A percentile compares a stretch with the other conserved stretches of the same genome.
phyloP scores from a whole-genome alignment of 2,113 vertebrate genomes.

The Chlorodrepanis virens region DNA sequence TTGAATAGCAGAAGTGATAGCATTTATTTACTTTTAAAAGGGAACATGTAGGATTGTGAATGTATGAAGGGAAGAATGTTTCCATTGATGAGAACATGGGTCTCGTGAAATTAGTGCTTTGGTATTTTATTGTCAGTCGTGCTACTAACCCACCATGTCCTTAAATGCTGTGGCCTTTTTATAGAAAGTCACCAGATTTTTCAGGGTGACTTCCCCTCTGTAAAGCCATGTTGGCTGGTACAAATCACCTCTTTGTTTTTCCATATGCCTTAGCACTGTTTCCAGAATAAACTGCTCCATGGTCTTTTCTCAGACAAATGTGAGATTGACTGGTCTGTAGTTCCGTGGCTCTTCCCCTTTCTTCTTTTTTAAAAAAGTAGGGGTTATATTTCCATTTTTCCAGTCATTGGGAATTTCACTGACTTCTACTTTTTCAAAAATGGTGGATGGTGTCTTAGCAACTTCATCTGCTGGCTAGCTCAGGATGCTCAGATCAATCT shows the following conservation, averaged over 20 bases:
- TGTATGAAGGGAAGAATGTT: not conserved
- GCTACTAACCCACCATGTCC: not conserved
- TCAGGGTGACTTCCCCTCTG: not conserved
- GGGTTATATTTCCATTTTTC: not conserved
- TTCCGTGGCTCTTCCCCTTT: not conserved
- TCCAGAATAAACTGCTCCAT: not conserved
- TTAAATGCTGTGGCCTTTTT: not conserved
- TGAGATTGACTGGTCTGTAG: not conserved
- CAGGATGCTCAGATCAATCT: not conserved
- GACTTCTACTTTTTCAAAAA: not conserved
- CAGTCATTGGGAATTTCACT: not conserved
- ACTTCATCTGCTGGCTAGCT: not conserved
- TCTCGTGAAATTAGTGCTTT: not conserved
- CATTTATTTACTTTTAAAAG: not conserved
- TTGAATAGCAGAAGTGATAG: not conserved
- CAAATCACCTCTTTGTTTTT: not conserved
- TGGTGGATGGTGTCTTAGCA: not conserved
- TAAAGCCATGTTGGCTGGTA: not conserved
- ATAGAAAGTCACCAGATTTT: not conserved
- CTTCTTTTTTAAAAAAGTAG: not conserved
- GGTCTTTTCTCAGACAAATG: not conserved
- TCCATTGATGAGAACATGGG: not conserved
- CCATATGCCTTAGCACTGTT: not conserved
- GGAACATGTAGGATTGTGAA: not conserved
- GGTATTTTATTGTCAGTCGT: not conserved